These are phyloP conservation scores for Andrena marginata DNA, from an alignment of 2,888 invertebrate species.

Conservation along the genomic window DNA sequence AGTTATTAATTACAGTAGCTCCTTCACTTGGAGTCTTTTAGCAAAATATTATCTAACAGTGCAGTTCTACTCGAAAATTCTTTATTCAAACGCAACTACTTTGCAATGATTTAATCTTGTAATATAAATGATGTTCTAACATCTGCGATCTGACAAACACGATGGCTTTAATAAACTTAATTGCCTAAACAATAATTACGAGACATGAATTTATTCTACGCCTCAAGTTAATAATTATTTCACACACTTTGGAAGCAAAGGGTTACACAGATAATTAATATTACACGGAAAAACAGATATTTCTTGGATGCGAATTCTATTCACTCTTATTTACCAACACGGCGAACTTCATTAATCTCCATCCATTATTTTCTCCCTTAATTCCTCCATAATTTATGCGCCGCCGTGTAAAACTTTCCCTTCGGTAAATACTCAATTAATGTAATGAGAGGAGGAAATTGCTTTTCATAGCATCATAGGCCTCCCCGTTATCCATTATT, in stretches of 20 bases:
- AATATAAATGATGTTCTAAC: too few species aligned
- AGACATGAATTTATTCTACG: too few species aligned
- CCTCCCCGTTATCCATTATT: constrained; percentile 1
- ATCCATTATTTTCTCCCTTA: not conserved
- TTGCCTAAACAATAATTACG: too few species aligned
- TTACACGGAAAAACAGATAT: not conserved
- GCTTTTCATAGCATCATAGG: not conserved
- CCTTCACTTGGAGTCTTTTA: not conserved
- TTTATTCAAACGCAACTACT: too few species aligned
- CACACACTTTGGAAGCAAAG: not conserved
- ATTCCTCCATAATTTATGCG: not conserved
- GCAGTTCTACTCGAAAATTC: too few species aligned
- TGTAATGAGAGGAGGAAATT: not conserved
- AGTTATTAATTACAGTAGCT: not conserved
- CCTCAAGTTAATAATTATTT: too few species aligned
- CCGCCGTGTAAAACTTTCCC: not conserved
- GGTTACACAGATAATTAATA: not conserved
- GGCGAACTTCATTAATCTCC: constrained; percentile 1
- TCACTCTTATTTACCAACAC: constrained; percentile 3
- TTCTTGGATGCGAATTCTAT: not conserved
- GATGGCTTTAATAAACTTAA: too few species aligned
- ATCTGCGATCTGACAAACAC: too few species aligned
- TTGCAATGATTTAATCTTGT: too few species aligned
- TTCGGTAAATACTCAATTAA: constrained; percentile 12
- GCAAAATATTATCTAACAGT: too few species aligned